phyloP scores from a whole-genome alignment of 2,797 vertebrate genomes.

The Ceryle rudis region DNA sequence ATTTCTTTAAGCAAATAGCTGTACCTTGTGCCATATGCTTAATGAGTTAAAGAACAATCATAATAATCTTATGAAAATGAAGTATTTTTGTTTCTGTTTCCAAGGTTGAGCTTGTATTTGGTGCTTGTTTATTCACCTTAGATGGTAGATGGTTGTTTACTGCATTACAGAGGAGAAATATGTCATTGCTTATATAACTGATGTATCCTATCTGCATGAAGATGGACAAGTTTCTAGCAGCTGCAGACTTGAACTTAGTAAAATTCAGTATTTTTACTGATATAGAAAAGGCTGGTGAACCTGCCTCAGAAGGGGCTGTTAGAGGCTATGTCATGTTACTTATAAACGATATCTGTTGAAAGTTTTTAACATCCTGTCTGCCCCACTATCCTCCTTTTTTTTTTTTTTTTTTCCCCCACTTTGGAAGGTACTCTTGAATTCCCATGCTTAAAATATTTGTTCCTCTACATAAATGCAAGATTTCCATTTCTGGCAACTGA shows the following conservation, averaged over 20 bases:
- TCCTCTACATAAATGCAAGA: conserved; percentile 33
- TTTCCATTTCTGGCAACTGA: conserved; percentile 60
- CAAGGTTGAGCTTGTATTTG: neutral
- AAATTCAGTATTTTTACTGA: neutral
- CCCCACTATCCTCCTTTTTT: neutral
- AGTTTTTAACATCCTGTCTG: neutral
- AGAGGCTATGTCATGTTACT: neutral
- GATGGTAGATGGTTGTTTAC: neutral
- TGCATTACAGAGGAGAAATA: neutral
- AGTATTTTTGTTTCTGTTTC: neutral
- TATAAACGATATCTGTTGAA: neutral
- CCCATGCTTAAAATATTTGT: conserved; percentile 33
- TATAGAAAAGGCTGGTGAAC: neutral
- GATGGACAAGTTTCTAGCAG: neutral
- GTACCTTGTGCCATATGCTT: neutral
- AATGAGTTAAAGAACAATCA: neutral
- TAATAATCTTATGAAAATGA: neutral
- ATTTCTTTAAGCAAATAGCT: conserved; percentile 23
- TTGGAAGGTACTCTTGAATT: conserved; percentile 19
- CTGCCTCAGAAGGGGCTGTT: neutral
- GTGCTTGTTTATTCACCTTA: neutral
- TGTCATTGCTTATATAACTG: neutral
- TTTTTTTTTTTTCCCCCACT: accelerated
- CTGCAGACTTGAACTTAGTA: neutral
- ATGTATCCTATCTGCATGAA: neutral